Conservation (phyloP, 2,888 invertebrate species). For the Exocentrus adspersus region DNA sequence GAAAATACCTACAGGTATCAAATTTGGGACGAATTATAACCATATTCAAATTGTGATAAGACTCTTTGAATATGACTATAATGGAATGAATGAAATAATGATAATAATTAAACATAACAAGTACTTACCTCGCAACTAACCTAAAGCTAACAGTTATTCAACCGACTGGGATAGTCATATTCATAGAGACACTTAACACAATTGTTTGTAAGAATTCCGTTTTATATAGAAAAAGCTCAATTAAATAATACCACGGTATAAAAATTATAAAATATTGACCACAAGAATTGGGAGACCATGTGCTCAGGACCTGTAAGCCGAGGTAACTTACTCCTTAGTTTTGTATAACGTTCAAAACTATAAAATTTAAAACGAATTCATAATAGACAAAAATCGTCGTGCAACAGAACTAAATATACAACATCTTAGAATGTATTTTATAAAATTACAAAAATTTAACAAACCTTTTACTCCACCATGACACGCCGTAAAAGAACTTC, state of each 20-base stretch:
- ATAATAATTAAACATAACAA: slow-evolving; percentile 24
- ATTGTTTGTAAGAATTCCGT: not conserved
- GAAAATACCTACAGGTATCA: no score
- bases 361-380: not conserved
- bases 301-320: no score
- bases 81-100: no score
- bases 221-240: not conserved
- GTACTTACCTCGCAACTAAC: slow-evolving; percentile 55
- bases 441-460: slow-evolving; percentile 40
- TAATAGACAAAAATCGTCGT: slow-evolving; percentile 6
- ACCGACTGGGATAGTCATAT: slow-evolving; percentile 62
- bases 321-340: no score
- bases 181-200: slow-evolving; percentile 53
- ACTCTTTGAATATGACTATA: slow-evolving; percentile 63
- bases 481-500: slow-evolving; percentile 55
- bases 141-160: slow-evolving; percentile 39
- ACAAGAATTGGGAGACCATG: no score
- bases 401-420: not conserved
- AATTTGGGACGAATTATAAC: no score
- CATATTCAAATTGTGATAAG: slow-evolving; percentile 57
- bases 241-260: no score
- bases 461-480: slow-evolving; percentile 60
- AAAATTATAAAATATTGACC: no score
- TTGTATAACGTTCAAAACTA: not conserved
- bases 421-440: not conserved